Evolutionary conservation across 2,113 vertebrate genomes (phyloP), one percentile per base, ranked within the genome.

Genomic region (Ameiurus melas): DNA sequence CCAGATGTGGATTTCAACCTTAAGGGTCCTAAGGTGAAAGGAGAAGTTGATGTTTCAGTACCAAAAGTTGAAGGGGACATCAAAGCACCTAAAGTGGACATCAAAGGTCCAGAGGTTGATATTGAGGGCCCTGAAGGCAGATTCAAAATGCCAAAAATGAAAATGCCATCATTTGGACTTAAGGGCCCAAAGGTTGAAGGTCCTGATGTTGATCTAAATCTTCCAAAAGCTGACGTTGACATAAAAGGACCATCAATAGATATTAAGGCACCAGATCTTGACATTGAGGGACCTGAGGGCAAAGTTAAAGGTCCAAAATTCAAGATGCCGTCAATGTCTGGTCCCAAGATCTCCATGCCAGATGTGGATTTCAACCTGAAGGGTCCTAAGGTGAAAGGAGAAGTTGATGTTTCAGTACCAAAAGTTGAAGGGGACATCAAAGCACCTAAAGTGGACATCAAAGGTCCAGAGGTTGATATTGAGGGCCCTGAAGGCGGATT

Each of bases 281-380:
- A 93, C 6, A 55, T 94, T 0, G 93, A 94, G 86, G 90, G 90
- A 0, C 94, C 94, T 0, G 93, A 94, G 5, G 92, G 57, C 0
- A 94, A 94, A 0, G 0, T 94, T 0, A 95, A 94, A 10, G 92
- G 91, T 0, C 93, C 94, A 0, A 92, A 95, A 0, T 91, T 95
- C 16, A 93, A 95, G 9, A 62, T 86, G 27, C 79, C 79, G 20
- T 47, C 78, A 16, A 53, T 53, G 12, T 66, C 86, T 57, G 78
- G 64, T 43, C 58, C 58, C 43, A 82, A 82, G 14, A 57, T 82
- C 6, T 81, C 86, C 60, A 60, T 87, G 16, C 27, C 86, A 43
- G 55, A 92, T 93, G 0, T 91, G 30, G 68, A 70, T 70, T 33
- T 70, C 3, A 70, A 33, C 30, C n/a, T 70, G 1, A 33, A 70